Conservation (phyloP, 2,888 invertebrate genomes). For the Biston stratarius region DNA sequence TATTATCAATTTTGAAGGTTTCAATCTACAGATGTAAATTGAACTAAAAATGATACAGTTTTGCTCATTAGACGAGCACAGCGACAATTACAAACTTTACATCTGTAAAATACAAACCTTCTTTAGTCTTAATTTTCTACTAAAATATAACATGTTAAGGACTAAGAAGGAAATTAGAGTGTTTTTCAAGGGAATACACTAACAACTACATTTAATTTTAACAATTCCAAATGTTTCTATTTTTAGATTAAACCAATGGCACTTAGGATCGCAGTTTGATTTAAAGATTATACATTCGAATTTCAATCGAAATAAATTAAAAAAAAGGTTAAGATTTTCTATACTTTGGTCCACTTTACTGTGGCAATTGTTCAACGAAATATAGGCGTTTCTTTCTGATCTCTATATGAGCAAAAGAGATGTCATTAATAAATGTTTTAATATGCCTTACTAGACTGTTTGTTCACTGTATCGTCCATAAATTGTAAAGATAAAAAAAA, state of each 20-base stretch:
- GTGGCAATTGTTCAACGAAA: neutral
- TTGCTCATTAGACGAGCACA: too few species aligned
- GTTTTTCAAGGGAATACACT: neutral
- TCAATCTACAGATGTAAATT: too few species aligned
- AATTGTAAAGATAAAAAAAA: too few species aligned
- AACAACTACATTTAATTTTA: constrained; percentile 21
- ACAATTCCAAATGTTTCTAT: constrained; percentile 23
- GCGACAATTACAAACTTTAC: too few species aligned
- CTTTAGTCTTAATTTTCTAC: neutral
- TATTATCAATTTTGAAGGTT: too few species aligned
- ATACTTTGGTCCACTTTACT: neutral
- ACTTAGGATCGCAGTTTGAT: constrained; percentile 24
- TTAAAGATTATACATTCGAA: constrained; percentile 3
- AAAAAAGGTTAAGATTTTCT: neutral
- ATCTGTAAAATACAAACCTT: too few species aligned
- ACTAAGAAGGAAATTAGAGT: constrained; percentile 18
- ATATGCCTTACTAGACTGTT: too few species aligned
- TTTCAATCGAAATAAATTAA: neutral
- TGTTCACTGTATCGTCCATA: too few species aligned
- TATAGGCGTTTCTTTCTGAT: neutral
- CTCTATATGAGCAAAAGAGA: neutral
- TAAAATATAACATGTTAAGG: constrained; percentile 20
- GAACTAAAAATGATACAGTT: too few species aligned
- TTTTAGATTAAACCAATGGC: constrained; percentile 29
- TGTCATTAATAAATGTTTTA: neutral